These are phyloP conservation scores for Corvus cornix DNA, from an alignment of 2,113 vertebrate genomes.

Conservation along the genomic window DNA sequence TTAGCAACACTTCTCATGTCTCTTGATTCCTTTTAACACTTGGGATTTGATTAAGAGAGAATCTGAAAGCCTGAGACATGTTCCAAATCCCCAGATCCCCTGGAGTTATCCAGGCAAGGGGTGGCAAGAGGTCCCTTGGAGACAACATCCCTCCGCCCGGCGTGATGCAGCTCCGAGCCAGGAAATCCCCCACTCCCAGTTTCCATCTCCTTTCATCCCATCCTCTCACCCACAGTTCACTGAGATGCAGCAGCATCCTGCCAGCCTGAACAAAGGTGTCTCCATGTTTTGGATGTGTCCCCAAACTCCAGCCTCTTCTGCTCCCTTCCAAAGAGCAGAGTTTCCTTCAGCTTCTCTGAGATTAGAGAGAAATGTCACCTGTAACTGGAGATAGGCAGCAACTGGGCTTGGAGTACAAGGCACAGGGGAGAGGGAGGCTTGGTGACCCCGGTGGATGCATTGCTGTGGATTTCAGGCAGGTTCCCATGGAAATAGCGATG, in stretches of 20 bases:
- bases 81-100: neutral
- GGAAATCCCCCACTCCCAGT: neutral
- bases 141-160: neutral
- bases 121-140: neutral
- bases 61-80: neutral
- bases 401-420: neutral
- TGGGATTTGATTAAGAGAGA: neutral
- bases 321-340: neutral
- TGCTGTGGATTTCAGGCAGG: neutral
- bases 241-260: neutral
- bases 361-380: slow-evolving; percentile 54
- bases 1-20: neutral
- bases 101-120: neutral
- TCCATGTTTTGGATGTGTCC: neutral
- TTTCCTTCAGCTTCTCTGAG: neutral
- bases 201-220: neutral
- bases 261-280: neutral
- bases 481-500: neutral
- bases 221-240: rapidly evolving
- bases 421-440: neutral
- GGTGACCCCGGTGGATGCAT: neutral
- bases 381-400: neutral
- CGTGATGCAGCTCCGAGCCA: rapidly evolving
- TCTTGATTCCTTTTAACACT: neutral
- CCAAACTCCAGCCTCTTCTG: neutral